These are phyloP conservation scores for Eurystomus glaucurus DNA, from an alignment of 2,797 vertebrate genomes.

Conservation along the genomic window DNA sequence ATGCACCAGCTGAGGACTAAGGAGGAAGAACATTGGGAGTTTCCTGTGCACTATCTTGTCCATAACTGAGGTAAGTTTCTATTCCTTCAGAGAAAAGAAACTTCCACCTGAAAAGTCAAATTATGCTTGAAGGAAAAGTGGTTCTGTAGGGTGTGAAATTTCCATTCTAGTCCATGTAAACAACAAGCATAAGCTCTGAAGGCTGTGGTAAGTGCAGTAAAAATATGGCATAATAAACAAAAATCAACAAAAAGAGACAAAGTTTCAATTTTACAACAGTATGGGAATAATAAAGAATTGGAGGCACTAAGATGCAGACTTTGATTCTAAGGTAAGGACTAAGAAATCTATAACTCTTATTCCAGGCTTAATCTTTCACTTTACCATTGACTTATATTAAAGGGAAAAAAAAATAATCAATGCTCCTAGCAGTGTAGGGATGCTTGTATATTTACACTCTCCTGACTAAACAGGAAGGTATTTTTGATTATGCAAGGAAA, in stretches of 20 bases:
- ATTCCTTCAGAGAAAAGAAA: not conserved
- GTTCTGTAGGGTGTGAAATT: not conserved
- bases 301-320: not conserved
- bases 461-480: not conserved
- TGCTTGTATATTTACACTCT: not conserved
- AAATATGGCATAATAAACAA: not conserved
- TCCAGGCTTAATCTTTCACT: not conserved
- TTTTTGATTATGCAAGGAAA: not conserved
- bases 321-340: not conserved
- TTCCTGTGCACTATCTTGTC: not conserved
- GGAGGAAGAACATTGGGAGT: not conserved
- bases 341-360: not conserved
- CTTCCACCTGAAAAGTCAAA: not conserved
- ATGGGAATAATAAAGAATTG: not conserved
- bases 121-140: not conserved
- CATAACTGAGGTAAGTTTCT: not conserved
- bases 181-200: not conserved
- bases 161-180: not conserved
- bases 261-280: not conserved
- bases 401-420: not conserved
- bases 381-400: not conserved
- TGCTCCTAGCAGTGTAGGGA: not conserved
- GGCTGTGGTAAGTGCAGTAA: not conserved
- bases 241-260: not conserved
- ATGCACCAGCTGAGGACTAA: not conserved